These are phyloP conservation scores for Antechinus stuartii DNA, from an alignment of 2,113 vertebrate species.

Conservation along the genomic window DNA sequence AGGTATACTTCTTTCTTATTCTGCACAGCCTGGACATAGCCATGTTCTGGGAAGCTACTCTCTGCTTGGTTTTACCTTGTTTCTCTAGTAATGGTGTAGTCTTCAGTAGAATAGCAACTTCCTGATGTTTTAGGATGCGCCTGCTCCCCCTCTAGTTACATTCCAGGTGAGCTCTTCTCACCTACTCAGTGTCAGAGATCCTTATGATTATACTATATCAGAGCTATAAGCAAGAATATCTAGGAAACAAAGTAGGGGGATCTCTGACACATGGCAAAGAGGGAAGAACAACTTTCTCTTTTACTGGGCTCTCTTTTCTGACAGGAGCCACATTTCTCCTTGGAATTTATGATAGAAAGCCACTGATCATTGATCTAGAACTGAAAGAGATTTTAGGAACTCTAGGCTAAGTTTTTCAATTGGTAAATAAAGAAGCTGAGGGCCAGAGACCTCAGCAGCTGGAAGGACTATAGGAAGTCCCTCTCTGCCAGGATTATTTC, in stretches of 20 bases:
- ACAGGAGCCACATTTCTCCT: neutral
- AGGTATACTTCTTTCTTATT: neutral
- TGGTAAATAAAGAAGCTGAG: neutral
- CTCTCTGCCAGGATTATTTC: neutral
- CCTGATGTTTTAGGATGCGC: neutral
- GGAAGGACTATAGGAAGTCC: neutral
- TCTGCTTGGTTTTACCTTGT: neutral
- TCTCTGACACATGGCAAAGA: neutral
- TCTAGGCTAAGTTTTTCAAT: neutral
- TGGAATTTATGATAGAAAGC: neutral
- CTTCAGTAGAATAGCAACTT: neutral
- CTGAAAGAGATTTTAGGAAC: neutral
- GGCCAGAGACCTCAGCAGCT: neutral
- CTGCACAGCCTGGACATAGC: neutral
- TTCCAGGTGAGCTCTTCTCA: neutral
- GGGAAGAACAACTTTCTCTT: neutral
- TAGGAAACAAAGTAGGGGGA: too few species aligned
- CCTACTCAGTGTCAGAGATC: too few species aligned
- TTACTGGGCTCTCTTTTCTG: neutral
- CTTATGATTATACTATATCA: too few species aligned
- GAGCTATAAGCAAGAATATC: too few species aligned
- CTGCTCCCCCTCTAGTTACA: neutral
- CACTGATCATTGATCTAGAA: neutral
- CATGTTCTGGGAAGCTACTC: neutral
- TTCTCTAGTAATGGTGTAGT: neutral